Evolutionary conservation across 2,888 invertebrate species (phyloP), one percentile per base, ranked within the genome.

Genomic region (Eupithecia vulgata): DNA sequence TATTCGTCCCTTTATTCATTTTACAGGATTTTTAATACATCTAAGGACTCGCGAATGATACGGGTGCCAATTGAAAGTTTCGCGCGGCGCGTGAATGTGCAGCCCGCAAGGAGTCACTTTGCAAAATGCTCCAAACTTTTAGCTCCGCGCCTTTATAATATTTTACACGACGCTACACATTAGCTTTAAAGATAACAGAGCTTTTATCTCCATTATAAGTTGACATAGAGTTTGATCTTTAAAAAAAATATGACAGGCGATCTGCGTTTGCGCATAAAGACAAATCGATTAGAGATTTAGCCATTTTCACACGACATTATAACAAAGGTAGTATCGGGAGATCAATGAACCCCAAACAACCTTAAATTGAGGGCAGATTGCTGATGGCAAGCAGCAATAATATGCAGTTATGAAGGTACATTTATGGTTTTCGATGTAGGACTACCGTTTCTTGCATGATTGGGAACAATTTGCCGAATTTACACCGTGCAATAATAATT

Each of bases 101-200:
- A 90, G 84, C 88, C 83, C 89, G 86, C 87, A 87, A 91, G 91
- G 92, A 92, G 91, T 87, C 92, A 86, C 89, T 90, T 89, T 85
- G 92, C 93, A 90, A 93, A 94, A 93, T 94, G 94, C 90, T 90
- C 88, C 81, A 85, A 83, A 81, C 84, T 85, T 87, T 85, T 87
- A 82, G 80, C 85, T 85, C 82, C 87, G 84, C 86, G 90, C 89
- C 94, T 94, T 94, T 94, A 92, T 93, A 93, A 93, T 93, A 93
- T 90, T 88, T 91, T 87, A 89, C 88, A 88, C 84, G 87, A 85
- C 91, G 90, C 89, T 91, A 90, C 85, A 91, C 89, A 91, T 92
- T 91, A 90, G 87, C 87, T 87, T 89, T 82, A 87, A 90, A 92
- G 90, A 93, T 91, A 93, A 90, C 90, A 91, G 89, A 91, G 91